phyloP scores from a whole-genome alignment of 2,797 vertebrate species.

The Ambastaia sidthimunki region DNA sequence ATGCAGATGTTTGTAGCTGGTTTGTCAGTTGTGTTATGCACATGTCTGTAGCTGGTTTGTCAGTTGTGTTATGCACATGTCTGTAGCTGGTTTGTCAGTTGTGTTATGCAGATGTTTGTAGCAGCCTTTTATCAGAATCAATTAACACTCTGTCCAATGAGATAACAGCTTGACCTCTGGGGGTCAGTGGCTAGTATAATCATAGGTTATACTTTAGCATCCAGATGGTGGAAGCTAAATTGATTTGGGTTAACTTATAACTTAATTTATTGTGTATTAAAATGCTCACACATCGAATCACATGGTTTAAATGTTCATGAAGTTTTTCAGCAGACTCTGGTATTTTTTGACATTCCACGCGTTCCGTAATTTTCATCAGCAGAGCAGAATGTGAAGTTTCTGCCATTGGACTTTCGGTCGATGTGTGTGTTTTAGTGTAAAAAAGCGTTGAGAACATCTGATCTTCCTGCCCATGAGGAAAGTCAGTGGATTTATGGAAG shows the following conservation, averaged over 20 bases:
- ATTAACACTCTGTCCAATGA: not conserved
- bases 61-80: too few species aligned
- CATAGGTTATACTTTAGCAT: not conserved
- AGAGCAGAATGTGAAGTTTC: constrained; percentile 67
- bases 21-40: too few species aligned
- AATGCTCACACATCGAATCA: constrained; percentile 52
- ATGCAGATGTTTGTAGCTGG: not conserved
- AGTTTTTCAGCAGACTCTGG: not conserved
- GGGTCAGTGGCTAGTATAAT: not conserved
- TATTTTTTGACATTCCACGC: constrained; percentile 61
- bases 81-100: not conserved
- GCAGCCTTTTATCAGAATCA: not conserved
- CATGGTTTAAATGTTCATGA: not conserved
- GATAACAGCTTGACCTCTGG: not conserved
- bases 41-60: too few species aligned
- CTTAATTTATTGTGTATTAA: constrained; percentile 48
- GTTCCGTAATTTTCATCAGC: constrained; percentile 68
- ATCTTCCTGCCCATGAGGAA: constrained; percentile 64
- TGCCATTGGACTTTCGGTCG: constrained; percentile 66
- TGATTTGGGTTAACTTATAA: not conserved
- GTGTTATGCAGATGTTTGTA: not conserved
- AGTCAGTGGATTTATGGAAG: constrained; percentile 68
- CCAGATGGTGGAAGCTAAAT: not conserved
- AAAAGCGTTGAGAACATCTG: constrained; percentile 45
- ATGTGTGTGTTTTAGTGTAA: constrained; percentile 55